Evolutionary conservation across 2,888 invertebrate species (phyloP).

Genomic region (Sphecodes monilicornis): DNA sequence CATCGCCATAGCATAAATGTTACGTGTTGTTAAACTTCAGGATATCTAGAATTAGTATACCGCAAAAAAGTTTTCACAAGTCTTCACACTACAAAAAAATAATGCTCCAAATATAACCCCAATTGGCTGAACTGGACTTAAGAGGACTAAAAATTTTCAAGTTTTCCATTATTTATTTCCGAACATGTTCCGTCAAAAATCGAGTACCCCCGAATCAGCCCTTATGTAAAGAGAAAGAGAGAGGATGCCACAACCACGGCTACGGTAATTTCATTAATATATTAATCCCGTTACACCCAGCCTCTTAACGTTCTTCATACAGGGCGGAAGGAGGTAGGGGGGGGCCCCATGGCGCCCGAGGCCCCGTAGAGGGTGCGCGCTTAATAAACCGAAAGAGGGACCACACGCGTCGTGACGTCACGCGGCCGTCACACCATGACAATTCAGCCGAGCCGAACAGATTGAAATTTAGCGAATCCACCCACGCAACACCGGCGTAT

Average conservation of each 20-base stretch:
- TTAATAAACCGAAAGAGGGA: slow-evolving; percentile 61
- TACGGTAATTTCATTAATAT: slow-evolving; percentile 57
- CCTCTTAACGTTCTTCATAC: slow-evolving; percentile 31
- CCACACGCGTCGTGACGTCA: slow-evolving; percentile 65
- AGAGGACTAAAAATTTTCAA: too few species aligned
- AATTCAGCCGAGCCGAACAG: slow-evolving; percentile 51
- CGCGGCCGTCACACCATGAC: slow-evolving; percentile 47
- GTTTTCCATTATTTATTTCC: too few species aligned
- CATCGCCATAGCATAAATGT: too few species aligned
- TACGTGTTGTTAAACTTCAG: too few species aligned
- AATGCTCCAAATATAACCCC: too few species aligned
- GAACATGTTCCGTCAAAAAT: too few species aligned
- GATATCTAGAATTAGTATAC: too few species aligned
- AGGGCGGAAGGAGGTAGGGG: neutral
- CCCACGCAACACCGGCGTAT: slow-evolving; percentile 43
- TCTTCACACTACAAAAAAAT: too few species aligned
- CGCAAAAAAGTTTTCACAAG: too few species aligned
- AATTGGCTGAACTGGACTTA: too few species aligned
- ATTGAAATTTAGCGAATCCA: slow-evolving; percentile 65
- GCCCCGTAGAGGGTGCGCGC: slow-evolving; percentile 38
- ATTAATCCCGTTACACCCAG: slow-evolving; percentile 56
- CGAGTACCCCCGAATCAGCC: too few species aligned
- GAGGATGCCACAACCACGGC: slow-evolving; percentile 1
- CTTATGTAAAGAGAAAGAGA: too few species aligned
- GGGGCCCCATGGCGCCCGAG: slow-evolving; percentile 37